These are phyloP conservation scores for Morelia viridis DNA, from an alignment of 2,797 vertebrate genomes.

Conservation along the genomic window DNA sequence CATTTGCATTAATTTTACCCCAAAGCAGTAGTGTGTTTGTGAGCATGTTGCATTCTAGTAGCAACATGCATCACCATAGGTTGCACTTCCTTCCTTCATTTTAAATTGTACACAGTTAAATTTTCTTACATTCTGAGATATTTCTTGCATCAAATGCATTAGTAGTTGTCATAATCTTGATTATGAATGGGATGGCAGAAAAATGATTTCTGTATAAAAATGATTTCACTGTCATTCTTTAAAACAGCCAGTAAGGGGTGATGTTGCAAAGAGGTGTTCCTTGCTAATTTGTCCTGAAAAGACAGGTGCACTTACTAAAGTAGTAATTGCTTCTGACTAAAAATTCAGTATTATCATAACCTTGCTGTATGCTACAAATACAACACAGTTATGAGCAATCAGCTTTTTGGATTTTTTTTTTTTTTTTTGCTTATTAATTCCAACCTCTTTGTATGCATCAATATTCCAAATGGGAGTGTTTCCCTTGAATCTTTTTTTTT, in stretches of 20 bases:
- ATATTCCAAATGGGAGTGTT: conserved; percentile 15
- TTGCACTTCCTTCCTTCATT: conserved; percentile 12
- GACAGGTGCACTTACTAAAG: conserved; percentile 32
- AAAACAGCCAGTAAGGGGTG: conserved; percentile 64
- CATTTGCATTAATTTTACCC: conserved; percentile 33
- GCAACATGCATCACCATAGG: conserved; percentile 32
- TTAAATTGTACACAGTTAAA: background rate
- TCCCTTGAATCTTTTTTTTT: background rate
- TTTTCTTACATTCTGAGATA: background rate
- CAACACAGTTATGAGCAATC: background rate
- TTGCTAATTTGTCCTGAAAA: conserved; percentile 33
- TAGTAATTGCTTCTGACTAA: conserved; percentile 45
- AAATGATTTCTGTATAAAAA: conserved; percentile 33
- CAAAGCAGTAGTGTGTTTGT: conserved; percentile 37
- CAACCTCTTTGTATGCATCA: conserved; percentile 30
- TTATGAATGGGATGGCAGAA: conserved; percentile 13
- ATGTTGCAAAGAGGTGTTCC: conserved; percentile 65
- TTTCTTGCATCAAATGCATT: background rate
- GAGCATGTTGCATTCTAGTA: conserved; percentile 42
- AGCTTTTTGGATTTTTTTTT: background rate
- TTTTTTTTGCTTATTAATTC: conserved; percentile 26
- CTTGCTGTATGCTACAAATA: conserved; percentile 19
- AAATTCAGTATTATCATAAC: conserved; percentile 24
- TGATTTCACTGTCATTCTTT: conserved; percentile 53
- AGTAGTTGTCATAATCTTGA: background rate